A percentile compares a stretch with the other conserved stretches of the same genome.
Conservation (phyloP, 1,140 invertebrate species). For the Tribolium castaneum region DNA sequence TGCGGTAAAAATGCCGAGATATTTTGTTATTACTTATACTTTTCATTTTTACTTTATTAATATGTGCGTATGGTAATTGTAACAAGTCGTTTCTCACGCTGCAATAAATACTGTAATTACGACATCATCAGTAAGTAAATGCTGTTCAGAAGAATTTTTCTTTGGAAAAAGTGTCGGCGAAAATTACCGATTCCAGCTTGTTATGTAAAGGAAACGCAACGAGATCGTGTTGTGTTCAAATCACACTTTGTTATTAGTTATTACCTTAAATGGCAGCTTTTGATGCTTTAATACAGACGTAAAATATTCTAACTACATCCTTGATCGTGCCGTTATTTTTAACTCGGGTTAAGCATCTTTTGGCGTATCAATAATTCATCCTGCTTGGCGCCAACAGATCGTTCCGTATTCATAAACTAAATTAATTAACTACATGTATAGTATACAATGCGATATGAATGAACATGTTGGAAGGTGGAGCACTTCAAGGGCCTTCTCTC, state of each 20-base stretch:
- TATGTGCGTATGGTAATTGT: slow-evolving; percentile 13
- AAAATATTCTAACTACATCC: slow-evolving; percentile 27
- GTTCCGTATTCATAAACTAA: slow-evolving; percentile 17
- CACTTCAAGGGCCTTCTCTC: background rate
- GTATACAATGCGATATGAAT: background rate
- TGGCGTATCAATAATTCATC: slow-evolving; percentile 20
- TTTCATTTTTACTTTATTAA: slow-evolving; percentile 2
- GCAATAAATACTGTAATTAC: slow-evolving; percentile 23
- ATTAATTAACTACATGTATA: background rate
- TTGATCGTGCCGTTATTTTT: slow-evolving; percentile 34
- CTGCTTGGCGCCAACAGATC: background rate
- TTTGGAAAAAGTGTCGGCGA: background rate
- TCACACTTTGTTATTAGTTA: slow-evolving; percentile 31
- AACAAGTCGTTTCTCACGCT: slow-evolving; percentile 22
- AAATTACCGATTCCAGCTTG: slow-evolving; percentile 10
- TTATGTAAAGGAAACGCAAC: background rate
- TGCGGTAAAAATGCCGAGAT: slow-evolving; percentile 3
- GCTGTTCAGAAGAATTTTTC: slow-evolving; percentile 1
- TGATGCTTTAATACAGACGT: slow-evolving; percentile 25
- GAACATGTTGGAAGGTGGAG: background rate
- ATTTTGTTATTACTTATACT: slow-evolving; percentile 9
- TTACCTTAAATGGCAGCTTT: slow-evolving; percentile 22
- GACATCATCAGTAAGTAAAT: slow-evolving; percentile 10
- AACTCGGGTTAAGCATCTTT: slow-evolving; percentile 26
- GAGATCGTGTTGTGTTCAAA: slow-evolving; percentile 17